Conservation (phyloP, 2,797 vertebrate species). For the Eleutherodactylus coqui region DNA sequence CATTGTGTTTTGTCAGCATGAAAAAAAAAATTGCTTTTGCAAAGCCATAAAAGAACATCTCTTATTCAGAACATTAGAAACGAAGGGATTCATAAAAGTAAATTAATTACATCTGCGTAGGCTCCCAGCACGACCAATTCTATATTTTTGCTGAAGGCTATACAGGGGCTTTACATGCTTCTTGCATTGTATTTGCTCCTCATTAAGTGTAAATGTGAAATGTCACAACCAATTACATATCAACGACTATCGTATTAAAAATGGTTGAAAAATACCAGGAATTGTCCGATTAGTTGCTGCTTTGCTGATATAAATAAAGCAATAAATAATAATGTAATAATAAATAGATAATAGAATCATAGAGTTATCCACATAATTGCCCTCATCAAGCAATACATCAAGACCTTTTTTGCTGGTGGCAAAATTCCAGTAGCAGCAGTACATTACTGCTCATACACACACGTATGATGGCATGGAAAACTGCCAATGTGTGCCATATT, state of each 20-base stretch:
- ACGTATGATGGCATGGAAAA: no score
- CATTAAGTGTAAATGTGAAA: background rate
- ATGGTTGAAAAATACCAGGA: background rate
- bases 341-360: no score
- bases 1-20: constrained; percentile 47
- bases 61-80: constrained; percentile 45
- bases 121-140: background rate
- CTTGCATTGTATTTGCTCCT: background rate
- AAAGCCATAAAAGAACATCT: constrained; percentile 42
- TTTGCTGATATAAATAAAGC: no score
- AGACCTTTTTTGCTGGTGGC: background rate
- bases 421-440: background rate
- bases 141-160: background rate
- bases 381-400: no score
- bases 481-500: no score
- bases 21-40: constrained; percentile 44
- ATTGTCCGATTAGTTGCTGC: no score
- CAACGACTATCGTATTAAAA: no score
- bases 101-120: constrained; percentile 50
- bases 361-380: no score
- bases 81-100: constrained; percentile 39
- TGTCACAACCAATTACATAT: background rate
- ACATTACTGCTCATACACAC: no score
- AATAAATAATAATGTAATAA: no score
- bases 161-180: background rate